Evolutionary conservation across 2,888 invertebrate species (phyloP), one percentile per base, ranked within the genome.

Genomic region (Oscheius sp.): DNA sequence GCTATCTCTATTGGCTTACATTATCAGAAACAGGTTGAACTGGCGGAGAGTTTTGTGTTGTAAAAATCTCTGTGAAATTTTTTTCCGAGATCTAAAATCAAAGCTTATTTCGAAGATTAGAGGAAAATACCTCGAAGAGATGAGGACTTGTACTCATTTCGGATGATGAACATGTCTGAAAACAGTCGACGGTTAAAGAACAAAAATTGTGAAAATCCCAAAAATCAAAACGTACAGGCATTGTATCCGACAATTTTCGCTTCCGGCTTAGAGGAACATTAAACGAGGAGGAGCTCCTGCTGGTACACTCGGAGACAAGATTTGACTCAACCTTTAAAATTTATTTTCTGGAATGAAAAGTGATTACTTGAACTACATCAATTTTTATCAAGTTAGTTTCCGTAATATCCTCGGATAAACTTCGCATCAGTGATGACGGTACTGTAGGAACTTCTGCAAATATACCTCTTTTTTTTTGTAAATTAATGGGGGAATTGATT

Each of bases 21-120:
- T 54, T 36, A 33, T 33, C 32, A 6, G 17, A 32, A 5, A 54
- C 33, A 8, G 1, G 32, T 5, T 30, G 54, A 6, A 26, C n/a
- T 26, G 50, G 50, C 12, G 50, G 50, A 22, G 26, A 50, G 12
- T 22, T 26, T 26, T 59, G 41, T 24, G 26, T 59, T 26, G 41
- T 38, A n/a, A 59, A 59, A 8, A 41, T 30, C 20, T 59, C 59
- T 6, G 59, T 59, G 30, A 59, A 59, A 44, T 59, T 38, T 20
- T 59, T 59, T n/a, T 59, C 59, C 4, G 59, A 59, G 3, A 59
- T 20, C 47, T 47, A 47, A 22, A 47, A 47, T 9, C 20, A 20
- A 41, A 14, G 20, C 4, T 41, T 41, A 2, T 41, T 4, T 41
- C 20, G 41, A 41, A 4, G 12, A 24, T 47, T 47, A 24, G 20